Evolutionary conservation across 2,888 invertebrate genomes (phyloP), one percentile per base, ranked within the genome.

Genomic region (Empis stercorea): DNA sequence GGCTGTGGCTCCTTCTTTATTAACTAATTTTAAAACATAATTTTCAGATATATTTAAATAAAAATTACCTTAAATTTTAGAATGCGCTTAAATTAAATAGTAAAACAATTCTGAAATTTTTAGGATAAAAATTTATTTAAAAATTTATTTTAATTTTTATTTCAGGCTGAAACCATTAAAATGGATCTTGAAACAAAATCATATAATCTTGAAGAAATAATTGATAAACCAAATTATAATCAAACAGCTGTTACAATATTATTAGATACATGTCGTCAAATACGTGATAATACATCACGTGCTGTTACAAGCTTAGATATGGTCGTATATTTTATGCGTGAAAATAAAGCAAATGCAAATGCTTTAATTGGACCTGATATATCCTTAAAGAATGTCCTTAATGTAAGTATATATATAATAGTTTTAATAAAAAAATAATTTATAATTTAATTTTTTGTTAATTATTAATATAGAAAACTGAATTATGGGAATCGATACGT

Each of bases 171-270:
- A 58, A 79, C 79, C 54, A 79, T 88, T 52, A 86, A 86, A 62
- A 73, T 76, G 55, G 84, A 84, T 56, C 76, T 88, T 66, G 78
- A 82, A 49, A 78, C 80, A 7, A 76, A 84, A 59, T 74, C 78
- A 20, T 79, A 78, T 2, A 76, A 81, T 15, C 70, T 88, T 46
- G 78, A 80, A 48, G 84, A 86, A 61, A 80, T 81, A 46, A 77
- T 87, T 60, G 86, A 87, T 68, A 79, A 77, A 54, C 81, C 83
- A n/a, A 80, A 83, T 43, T 76, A 80, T 57, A 87, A 88, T 70
- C 80, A 82, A 65, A 85, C 87, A 1, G 80, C 84, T 44, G 74
- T 85, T 39, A 81, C 79, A 50, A 74, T 79, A 54, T 71, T 88
- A 51, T 73, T 86, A 52, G 75, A 78, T 15, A 80, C 83, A 45